Base-by-base conservation (phyloP, 2,113 vertebrate genomes). In the Upupa epops region DNA sequence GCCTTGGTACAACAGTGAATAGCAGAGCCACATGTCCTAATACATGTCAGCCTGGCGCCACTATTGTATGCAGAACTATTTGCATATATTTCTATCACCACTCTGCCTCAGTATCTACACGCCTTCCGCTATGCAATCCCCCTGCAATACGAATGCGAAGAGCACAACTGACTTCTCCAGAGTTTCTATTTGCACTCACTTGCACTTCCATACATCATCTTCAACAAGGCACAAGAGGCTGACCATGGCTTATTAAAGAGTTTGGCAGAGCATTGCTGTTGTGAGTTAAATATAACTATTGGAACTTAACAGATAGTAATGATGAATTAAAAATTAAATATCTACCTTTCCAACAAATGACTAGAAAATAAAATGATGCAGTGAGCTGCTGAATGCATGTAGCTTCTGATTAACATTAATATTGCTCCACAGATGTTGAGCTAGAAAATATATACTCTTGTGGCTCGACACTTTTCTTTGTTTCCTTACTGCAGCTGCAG, bases 21-120 rank as follows among this genome's bases (percentile, higher is more conserved):
- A 95, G 92, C 71, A 45, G 89, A 93, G 94, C 83, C 94, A 89
- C 89, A 72, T 85, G 92, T 92, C 94, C 94, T 77, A 77, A 69
- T 68, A 59, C 5, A 69, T 59, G 32, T 95, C 92, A 92, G 95
- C 88, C 93, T 95, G 96, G 95, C 94, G 92, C 93, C 96, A 72
- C 96, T 63, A 68, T 88, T 93, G 88, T 92, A 34, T 66, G 76
- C 75, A 83, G 91, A 95, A 85, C 79, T 87, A 91, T 95, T 89
- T 93, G 83, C 88, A 88, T 73, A 63, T 83, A 46, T 92, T 95
- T 79, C 85, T 94, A 51, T 82, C 88, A 51, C 77, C 86, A 49
- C 84, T 83, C 91, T 73, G 85, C 74, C 91, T 91, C 84, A 87
- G 54, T 28, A 83, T 86, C 88, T 95, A 80, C 54, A 83, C 10